Evolutionary conservation across 2,113 vertebrate genomes (phyloP), one percentile per base, ranked within the genome.

Genomic region (Rhea pennata): DNA sequence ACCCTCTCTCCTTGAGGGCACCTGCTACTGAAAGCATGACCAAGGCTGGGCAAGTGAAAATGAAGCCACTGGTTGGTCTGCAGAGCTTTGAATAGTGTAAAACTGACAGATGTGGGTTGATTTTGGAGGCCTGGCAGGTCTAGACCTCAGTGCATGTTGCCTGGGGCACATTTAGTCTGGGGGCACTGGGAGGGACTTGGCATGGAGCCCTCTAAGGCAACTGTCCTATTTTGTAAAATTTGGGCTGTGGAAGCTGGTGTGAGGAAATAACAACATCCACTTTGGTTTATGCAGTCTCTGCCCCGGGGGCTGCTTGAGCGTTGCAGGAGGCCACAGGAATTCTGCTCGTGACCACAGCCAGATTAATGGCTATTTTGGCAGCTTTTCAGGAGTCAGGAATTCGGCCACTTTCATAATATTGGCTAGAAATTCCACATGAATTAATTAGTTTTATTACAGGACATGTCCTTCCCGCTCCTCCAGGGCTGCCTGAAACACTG

Each of bases 311-410:
- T 0, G 0, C 61, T 58, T 2, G 84, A 53, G 75, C 91, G 87
- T 92, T 95, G 93, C 75, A 94, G 93, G 76, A 96, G 87, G 85
- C 95, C 95, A 94, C 94, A 96, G 90, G 94, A 97, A 97, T 96
- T 56, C 76, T 90, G 72, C 84, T 81, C 1, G 5, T 95, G 92
- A 96, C 95, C 94, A 81, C 91, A 96, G 90, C 72, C 82, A 94
- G 93, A 97, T 95, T 95, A 96, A 91, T 95, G 82, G 87, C 79
- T 87, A 86, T 86, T 86, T 77, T 93, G 94, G 93, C 96, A 93
- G 89, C 85, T 92, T 96, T 88, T 88, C 95, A 96, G 75, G 84
- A 93, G 81, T 62, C 72, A 95, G 79, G 92, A 95, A 91, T 96
- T 83, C 56, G 87, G 67, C 84, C 91, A 94, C 95, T 96, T 95